phyloP scores from a whole-genome alignment of 2,888 invertebrate genomes.

The Eurytoma californica region DNA sequence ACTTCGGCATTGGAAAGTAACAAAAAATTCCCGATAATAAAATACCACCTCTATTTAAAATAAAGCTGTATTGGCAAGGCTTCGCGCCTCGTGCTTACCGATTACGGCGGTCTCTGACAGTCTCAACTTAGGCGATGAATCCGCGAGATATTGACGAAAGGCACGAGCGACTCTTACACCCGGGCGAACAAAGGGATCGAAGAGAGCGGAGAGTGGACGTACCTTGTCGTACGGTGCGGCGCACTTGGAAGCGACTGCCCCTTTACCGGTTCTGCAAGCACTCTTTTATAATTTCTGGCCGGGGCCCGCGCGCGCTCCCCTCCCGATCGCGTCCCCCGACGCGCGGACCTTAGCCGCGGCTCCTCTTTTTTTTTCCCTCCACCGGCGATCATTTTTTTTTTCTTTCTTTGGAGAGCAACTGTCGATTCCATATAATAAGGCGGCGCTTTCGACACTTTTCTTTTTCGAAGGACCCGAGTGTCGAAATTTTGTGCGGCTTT shows the following conservation, averaged over 20 bases:
- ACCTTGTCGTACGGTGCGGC: conserved; percentile 59
- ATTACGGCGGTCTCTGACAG: too few species aligned
- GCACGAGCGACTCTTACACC: background rate
- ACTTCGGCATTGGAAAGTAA: too few species aligned
- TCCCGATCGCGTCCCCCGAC: background rate
- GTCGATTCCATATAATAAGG: background rate
- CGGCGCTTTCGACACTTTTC: background rate
- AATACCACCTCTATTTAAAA: too few species aligned
- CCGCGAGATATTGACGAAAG: background rate
- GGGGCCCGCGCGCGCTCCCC: conserved; percentile 3
- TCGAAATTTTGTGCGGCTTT: too few species aligned
- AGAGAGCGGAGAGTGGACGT: conserved; percentile 56
- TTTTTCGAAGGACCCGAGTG: too few species aligned
- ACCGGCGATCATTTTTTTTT: background rate
- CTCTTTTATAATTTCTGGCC: conserved; percentile 71
- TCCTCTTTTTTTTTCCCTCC: conserved; percentile 15
- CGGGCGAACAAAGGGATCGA: background rate
- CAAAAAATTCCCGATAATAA: too few species aligned
- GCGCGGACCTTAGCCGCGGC: background rate
- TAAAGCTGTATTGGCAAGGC: too few species aligned
- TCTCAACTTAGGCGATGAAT: background rate
- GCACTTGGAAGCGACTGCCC: conserved; percentile 70
- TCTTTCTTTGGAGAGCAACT: too few species aligned
- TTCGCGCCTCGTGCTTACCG: too few species aligned
- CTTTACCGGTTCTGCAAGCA: conserved; percentile 62